phyloP scores from a whole-genome alignment of 2,888 invertebrate species.

The Ellobium chinense region DNA sequence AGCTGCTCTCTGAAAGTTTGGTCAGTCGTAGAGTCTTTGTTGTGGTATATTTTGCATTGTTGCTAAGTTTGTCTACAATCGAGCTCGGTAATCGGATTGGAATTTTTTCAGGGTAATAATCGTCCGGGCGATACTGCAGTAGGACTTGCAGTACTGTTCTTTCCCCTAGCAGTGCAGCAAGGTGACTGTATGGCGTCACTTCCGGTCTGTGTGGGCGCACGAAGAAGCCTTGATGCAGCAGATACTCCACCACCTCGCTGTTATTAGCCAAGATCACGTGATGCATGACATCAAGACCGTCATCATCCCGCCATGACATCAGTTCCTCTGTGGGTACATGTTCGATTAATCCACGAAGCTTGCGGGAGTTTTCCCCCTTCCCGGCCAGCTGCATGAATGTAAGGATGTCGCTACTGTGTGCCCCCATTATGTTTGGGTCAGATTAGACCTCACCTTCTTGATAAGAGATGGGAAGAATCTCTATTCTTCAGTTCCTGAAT shows the following conservation, averaged over 20 bases:
- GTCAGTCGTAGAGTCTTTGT: background rate
- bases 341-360: slow-evolving; percentile 50
- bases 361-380: slow-evolving; percentile 22
- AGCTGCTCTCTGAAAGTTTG: background rate
- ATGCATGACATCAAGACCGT: slow-evolving; percentile 68
- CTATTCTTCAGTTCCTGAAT: no score
- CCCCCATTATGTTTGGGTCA: slow-evolving; percentile 4
- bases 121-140: slow-evolving; percentile 62
- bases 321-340: slow-evolving; percentile 56
- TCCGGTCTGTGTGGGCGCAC: slow-evolving; percentile 58
- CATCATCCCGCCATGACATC: slow-evolving; percentile 61
- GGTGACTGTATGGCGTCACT: slow-evolving; percentile 65
- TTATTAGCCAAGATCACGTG: slow-evolving; percentile 67
- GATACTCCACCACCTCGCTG: slow-evolving; percentile 62
- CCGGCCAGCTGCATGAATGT: slow-evolving; percentile 40
- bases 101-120: slow-evolving; percentile 43
- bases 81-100: slow-evolving; percentile 21
- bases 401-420: background rate
- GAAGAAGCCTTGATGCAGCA: slow-evolving; percentile 63
- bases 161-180: slow-evolving; percentile 66
- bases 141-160: slow-evolving; percentile 61
- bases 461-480: no score
- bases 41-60: background rate
- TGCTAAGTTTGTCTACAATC: background rate
- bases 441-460: no score